phyloP scores from a whole-genome alignment of 2,113 vertebrate genomes.

The Odobenus rosmarus region DNA sequence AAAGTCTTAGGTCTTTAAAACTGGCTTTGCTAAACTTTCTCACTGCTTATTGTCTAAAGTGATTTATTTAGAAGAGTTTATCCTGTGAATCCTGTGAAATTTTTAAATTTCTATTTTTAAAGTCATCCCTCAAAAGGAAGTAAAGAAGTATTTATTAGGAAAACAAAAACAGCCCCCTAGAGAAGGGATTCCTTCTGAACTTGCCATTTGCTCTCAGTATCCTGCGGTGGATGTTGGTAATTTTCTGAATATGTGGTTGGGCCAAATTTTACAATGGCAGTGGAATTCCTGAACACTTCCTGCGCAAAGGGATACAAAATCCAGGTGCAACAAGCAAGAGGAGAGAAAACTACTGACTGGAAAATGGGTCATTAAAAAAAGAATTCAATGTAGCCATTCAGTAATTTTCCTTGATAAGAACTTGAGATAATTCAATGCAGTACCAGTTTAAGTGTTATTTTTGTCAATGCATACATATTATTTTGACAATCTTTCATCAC shows the following conservation, averaged over 20 bases:
- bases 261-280: not conserved
- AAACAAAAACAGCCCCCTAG: not conserved
- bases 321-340: not conserved
- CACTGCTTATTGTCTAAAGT: not conserved
- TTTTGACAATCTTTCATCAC: not conserved
- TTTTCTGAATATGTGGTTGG: not conserved
- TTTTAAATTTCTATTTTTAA: constrained; percentile 40
- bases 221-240: not conserved
- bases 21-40: constrained; percentile 8
- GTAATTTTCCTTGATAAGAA: not conserved
- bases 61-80: not conserved
- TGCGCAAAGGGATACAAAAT: not conserved
- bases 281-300: constrained; percentile 1
- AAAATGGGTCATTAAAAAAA: not conserved
- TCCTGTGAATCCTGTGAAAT: not conserved
- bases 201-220: not conserved
- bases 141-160: not conserved
- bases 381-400: not conserved
- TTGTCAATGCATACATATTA: not conserved
- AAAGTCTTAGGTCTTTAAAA: constrained; percentile 1
- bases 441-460: not conserved
- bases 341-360: not conserved
- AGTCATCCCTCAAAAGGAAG: constrained; percentile 11
- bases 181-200: not conserved
- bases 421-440: not conserved